Conservation (phyloP, 2,113 vertebrate species). For the Rhea americana region DNA sequence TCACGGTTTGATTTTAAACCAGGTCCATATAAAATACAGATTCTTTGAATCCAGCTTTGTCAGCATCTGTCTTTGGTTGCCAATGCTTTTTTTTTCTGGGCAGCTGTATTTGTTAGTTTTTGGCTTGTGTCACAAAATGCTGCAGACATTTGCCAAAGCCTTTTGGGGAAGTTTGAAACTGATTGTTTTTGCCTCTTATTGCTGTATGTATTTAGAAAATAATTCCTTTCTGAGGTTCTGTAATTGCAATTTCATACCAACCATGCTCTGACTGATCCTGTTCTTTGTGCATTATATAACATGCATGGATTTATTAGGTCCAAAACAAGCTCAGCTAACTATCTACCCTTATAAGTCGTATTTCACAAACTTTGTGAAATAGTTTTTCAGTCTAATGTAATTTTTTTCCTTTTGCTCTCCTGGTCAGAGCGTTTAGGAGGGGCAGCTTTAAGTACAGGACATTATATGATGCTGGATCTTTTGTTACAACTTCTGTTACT, state of each 20-base stretch:
- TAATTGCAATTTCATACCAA: conserved; percentile 22
- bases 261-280: background rate
- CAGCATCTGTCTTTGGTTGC: conserved; percentile 43
- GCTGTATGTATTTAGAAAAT: background rate
- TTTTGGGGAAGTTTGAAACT: conserved; percentile 14
- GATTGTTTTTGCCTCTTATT: conserved; percentile 15
- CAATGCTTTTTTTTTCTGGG: background rate
- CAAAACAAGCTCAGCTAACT: background rate
- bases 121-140: conserved; percentile 49
- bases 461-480: background rate
- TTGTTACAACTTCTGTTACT: background rate
- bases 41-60: conserved; percentile 37
- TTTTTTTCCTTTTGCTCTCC: background rate
- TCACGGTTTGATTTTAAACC: conserved; percentile 57
- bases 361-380: background rate
- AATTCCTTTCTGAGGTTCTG: conserved; percentile 41
- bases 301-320: conserved; percentile 1
- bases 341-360: background rate
- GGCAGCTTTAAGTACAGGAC: background rate
- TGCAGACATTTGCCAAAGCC: conserved; percentile 22
- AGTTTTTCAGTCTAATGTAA: background rate
- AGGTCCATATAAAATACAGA: conserved; percentile 28
- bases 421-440: background rate
- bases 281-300: background rate
- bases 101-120: conserved; percentile 55